Evolutionary conservation across 2,113 vertebrate species (phyloP), one percentile per base, ranked within the genome.

Genomic region (Lophura nycthemera): DNA sequence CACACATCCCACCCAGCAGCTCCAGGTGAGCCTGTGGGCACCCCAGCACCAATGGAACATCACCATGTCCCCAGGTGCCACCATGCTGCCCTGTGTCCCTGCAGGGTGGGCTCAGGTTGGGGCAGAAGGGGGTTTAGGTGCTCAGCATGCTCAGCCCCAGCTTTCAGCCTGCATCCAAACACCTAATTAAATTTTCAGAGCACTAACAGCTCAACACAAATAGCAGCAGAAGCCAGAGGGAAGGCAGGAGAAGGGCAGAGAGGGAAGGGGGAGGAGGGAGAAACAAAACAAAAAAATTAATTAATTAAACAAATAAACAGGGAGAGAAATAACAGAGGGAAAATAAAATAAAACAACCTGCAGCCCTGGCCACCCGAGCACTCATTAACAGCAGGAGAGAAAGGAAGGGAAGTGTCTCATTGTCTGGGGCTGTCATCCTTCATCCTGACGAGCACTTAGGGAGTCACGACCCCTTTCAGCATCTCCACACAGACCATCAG

Each of bases 381-480:
- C 95, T 97, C 96, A 96, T 97, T 96, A 97, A 97, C 97, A 79
- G 97, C 79, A 27, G 83, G 94, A 91, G 92, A 95, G 96, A 95
- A 97, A 95, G 91, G 93, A 95, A 92, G 86, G 95, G 97, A 97
- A 98, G 97, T 87, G 96, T 97, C 97, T 97, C 96, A 89, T 76
- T 93, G 96, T 96, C 97, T 96, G 93, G 83, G 11, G 95, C 97
- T 98, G 97, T 97, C 98, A 98, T 97, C 97, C 97, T 88, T 98
- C 97, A 97, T 96, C 94, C 96, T 98, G 98, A 97, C 87, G 96
- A 98, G 97, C 98, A 97, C 98, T 98, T 97, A 98, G 97, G 65
- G 97, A 97, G 97, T 97, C 98, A 74, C 86, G 96, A 98, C 97
- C 98, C 98, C 98, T 98, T 98, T 98, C 98, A 98, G 97, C 97